Conservation (phyloP, 2,113 vertebrate genomes). For the Microcebus jonahi region DNA sequence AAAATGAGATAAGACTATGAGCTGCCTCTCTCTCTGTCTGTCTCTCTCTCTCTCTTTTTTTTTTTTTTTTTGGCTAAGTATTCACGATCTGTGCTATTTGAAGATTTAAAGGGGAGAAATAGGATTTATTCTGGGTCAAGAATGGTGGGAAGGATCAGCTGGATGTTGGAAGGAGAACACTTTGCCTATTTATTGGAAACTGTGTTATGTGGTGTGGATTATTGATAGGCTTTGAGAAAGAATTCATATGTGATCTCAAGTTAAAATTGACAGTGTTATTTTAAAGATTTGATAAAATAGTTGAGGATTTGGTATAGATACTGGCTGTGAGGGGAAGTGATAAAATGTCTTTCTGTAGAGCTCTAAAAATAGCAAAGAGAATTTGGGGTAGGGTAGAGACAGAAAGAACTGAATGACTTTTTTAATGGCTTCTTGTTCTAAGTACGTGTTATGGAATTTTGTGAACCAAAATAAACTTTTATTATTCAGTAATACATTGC, state of each 20-base stretch:
- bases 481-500: not conserved
- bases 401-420: slow-evolving; percentile 9
- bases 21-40: not conserved
- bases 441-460: not conserved
- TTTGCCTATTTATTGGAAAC: not conserved
- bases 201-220: not conserved
- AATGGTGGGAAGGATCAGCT: slow-evolving; percentile 35
- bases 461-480: slow-evolving; percentile 34
- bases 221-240: slow-evolving; percentile 49
- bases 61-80: not conserved
- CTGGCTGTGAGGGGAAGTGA: not conserved
- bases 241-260: not conserved
- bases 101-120: not conserved
- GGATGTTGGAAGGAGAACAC: not conserved
- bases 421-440: not conserved
- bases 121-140: slow-evolving; percentile 20
- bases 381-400: not conserved
- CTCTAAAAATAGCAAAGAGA: slow-evolving; percentile 41
- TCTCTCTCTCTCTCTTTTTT: not conserved
- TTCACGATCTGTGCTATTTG: slow-evolving; percentile 33
- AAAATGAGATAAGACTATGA: slow-evolving; percentile 30
- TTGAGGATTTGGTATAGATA: slow-evolving; percentile 20
- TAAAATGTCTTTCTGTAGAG: slow-evolving; percentile 18
- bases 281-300: slow-evolving; percentile 53
- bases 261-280: slow-evolving; percentile 44